Evolutionary conservation across 1,140 invertebrate genomes (phyloP), one percentile per base, ranked within the genome.

Genomic region (Lepidotrigona ventralis): DNA sequence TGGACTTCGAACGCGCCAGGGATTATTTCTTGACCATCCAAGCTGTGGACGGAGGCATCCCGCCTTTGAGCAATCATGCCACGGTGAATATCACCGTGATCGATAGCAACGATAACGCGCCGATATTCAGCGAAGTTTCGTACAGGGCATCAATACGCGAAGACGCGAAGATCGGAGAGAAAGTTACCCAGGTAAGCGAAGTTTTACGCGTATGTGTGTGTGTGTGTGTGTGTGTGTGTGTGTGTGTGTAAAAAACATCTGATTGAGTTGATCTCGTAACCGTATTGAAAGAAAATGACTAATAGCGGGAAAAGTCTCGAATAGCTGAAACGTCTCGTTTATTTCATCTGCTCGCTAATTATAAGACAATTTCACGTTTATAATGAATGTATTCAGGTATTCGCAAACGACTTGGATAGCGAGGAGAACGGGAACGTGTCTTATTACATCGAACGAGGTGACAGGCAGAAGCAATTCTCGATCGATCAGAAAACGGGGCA

Each of bases 71-170:
- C 86, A 98, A 97, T 91, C 96, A 97, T 84, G 97, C 97, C 2
- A 96, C 96, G n/a, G 96, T 98, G 9, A 98, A 99, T 91, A 97
- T 99, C 70, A 96, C 97, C 1, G 95, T 99, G 6, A 95, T 95
- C 14, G 98, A 99, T 93, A 96, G 97, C 86, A 99, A 99, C 91
- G 98, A 99, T 90, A 99, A 99, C 93, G 95, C 96, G 17, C 98
- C 98, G 5, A 95, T 96, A 63, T 99, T 99, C 92, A 95, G 95
- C 70, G 97, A 98, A 92, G 95, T 96, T 58, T 95, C 97, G 1
- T 99, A 99, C 91, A 96, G 95, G 69, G 96, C 97, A 9, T 95
- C 96, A 64, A 96, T 99, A 3, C 95, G 95, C 63, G 98, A 99
- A 94, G 97, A 98, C 93, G 95, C 97, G 1, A 93, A 94, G 83